Conservation (phyloP, 2,797 vertebrate species). For the Rousettus madagascariensis region DNA sequence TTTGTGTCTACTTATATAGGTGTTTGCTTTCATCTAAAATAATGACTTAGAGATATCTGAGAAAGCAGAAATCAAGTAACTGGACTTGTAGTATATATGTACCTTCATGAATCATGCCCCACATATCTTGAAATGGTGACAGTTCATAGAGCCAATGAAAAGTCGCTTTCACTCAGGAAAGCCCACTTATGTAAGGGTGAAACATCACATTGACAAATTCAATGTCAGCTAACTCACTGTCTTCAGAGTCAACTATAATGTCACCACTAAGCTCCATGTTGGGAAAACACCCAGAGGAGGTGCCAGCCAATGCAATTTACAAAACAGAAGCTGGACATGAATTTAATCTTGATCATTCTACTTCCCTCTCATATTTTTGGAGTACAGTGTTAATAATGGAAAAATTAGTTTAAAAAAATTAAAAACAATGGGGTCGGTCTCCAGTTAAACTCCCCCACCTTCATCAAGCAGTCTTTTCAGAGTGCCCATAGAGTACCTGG, state of each 20-base stretch:
- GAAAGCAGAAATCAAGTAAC: neutral
- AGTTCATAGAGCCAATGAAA: neutral
- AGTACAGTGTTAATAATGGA: neutral
- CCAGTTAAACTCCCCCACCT: neutral
- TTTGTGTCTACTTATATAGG: neutral
- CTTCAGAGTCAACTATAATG: neutral
- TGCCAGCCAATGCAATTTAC: neutral
- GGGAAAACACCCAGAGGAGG: neutral
- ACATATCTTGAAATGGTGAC: neutral
- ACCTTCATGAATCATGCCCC: neutral
- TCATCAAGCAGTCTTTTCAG: neutral
- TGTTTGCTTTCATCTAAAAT: neutral
- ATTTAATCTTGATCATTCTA: neutral
- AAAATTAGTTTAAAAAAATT: neutral
- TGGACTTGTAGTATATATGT: neutral
- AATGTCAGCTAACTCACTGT: neutral
- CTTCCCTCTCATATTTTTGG: neutral
- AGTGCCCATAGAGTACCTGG: neutral
- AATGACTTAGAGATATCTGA: neutral
- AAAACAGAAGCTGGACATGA: neutral
- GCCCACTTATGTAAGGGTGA: neutral
- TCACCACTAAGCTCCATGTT: neutral
- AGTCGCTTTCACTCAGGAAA: neutral
- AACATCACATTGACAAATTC: neutral
- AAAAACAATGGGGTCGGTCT: neutral